These are phyloP conservation scores for Myotis lucifugus DNA, from an alignment of 2,113 vertebrate species.

Conservation along the genomic window DNA sequence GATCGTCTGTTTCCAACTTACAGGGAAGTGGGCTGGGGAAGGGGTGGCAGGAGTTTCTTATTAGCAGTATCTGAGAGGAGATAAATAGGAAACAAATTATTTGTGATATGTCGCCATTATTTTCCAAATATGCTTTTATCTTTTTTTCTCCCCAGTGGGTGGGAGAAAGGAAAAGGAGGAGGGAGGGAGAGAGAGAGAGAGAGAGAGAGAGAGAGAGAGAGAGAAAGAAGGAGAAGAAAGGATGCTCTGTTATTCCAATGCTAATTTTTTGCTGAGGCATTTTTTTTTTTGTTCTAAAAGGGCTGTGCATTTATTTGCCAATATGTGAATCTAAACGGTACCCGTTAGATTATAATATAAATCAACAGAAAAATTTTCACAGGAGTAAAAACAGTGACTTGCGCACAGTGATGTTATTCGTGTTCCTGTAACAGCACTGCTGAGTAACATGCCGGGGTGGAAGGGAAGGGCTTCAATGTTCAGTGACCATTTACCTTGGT, in stretches of 20 bases:
- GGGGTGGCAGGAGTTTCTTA: slow-evolving; percentile 26
- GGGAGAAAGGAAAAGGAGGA: not conserved
- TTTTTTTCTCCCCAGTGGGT: slow-evolving; percentile 47
- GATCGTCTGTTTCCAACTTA: slow-evolving; percentile 67
- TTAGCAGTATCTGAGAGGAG: slow-evolving; percentile 36
- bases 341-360: slow-evolving; percentile 8
- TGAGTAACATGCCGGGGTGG: not conserved
- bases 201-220: no score
- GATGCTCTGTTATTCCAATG: slow-evolving; percentile 1
- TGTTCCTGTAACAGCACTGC: not conserved
- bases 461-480: not conserved
- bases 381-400: slow-evolving; percentile 29
- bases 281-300: slow-evolving; percentile 46
- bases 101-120: slow-evolving; percentile 60
- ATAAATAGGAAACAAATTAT: slow-evolving; percentile 68
- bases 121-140: slow-evolving; percentile 68
- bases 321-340: slow-evolving; percentile 19
- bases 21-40: slow-evolving; percentile 27
- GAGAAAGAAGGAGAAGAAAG: no score
- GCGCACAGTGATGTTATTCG: not conserved
- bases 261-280: slow-evolving; percentile 45
- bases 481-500: not conserved
- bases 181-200: rapidly evolving
- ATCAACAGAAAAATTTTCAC: slow-evolving; percentile 15
- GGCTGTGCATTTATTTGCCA: slow-evolving; percentile 2